phyloP scores from a whole-genome alignment of 2,888 invertebrate species.

The Neoscelio sp. region DNA sequence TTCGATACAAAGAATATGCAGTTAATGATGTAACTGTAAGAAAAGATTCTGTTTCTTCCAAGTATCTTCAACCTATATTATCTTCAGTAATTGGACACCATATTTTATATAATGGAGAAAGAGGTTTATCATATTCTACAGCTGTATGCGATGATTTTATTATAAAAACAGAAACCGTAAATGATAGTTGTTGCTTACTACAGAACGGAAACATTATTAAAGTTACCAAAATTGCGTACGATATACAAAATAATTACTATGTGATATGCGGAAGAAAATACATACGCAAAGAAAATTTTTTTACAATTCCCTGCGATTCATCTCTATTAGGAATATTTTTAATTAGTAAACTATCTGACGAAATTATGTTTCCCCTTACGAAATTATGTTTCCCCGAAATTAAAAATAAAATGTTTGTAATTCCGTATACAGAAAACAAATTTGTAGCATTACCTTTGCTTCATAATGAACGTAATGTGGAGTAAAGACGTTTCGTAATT shows the following conservation, averaged over 20 bases:
- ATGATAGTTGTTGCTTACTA: constrained; percentile 10
- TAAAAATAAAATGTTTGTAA: constrained; percentile 20
- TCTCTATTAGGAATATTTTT: constrained; percentile 11
- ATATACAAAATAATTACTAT: not conserved
- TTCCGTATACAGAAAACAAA: not conserved
- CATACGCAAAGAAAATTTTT: constrained; percentile 18
- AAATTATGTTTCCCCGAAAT: constrained; percentile 9
- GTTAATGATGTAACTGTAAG: not conserved
- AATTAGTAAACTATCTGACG: constrained; percentile 6
- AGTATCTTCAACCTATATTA: constrained; percentile 2
- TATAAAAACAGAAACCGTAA: constrained; percentile 14
- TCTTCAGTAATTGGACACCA: constrained; percentile 6
- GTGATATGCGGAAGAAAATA: constrained; percentile 20
- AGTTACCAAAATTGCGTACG: constrained; percentile 8
- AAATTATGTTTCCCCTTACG: constrained; percentile 6
- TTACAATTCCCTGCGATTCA: constrained; percentile 18
- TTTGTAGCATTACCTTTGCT: constrained; percentile 13
- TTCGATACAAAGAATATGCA: constrained; percentile 12
- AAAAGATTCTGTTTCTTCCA: constrained; percentile 12
- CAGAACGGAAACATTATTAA: constrained; percentile 5
- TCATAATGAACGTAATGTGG: no score
- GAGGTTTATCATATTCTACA: not conserved
- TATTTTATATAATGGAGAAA: constrained; percentile 15
- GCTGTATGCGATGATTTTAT: constrained; percentile 10
- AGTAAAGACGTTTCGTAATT: no score